Base-by-base conservation (phyloP, 2,113 vertebrate species). In the Tympanuchus pallidicinctus region DNA sequence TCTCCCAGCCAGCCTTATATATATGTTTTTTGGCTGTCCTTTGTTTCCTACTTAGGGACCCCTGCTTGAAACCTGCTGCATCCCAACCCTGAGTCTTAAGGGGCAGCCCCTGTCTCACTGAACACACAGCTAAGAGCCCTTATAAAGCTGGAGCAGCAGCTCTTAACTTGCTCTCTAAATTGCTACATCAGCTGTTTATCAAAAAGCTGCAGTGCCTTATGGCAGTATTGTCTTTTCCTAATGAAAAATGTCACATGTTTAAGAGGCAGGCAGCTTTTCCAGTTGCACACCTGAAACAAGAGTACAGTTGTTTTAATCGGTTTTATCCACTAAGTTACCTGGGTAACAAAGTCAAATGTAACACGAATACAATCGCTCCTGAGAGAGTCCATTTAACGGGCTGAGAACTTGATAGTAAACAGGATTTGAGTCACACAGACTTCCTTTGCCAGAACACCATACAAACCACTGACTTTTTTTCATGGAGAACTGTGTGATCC, bases 301-400 rank as follows among this genome's bases (percentile, higher is more conserved):
- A 5, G 59, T 82, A 47, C n/a, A 50, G 71, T 72, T 84, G n/a
- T 85, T 91, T 92, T 82, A 85, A 52, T 60, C 67, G 20, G 1
- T 72, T 59, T 84, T 78, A 73, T 38, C 27, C 74, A 45, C 60
- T 45, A 50, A 93, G 64, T 13, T 74, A 67, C 80, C 85, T 10
- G 8, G 42, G 47, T 66, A 85, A 82, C 48, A 60, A 90, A 90
- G 66, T 90, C 54, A 93, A 90, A 89, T 70, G n/a, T 16, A 92
- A 87, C 63, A 72, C 5, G 84, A 90, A 92, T 40, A 89, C 93
- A 89, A 76, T 56, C 50, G 64, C 64, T 92, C 67, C 64, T 86
- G 60, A 92, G 81, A 92, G 25, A 85, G 42, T 67, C 57, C 66
- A 42, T 77, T 89, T 65, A 80, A 34, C 27, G 38, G 42, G 21